Percentiles rank a stretch among this genome's conserved stretches.
These are phyloP conservation scores for Chiloscyllium punctatum DNA, from an alignment of 2,797 vertebrate genomes.

Conservation along the genomic window DNA sequence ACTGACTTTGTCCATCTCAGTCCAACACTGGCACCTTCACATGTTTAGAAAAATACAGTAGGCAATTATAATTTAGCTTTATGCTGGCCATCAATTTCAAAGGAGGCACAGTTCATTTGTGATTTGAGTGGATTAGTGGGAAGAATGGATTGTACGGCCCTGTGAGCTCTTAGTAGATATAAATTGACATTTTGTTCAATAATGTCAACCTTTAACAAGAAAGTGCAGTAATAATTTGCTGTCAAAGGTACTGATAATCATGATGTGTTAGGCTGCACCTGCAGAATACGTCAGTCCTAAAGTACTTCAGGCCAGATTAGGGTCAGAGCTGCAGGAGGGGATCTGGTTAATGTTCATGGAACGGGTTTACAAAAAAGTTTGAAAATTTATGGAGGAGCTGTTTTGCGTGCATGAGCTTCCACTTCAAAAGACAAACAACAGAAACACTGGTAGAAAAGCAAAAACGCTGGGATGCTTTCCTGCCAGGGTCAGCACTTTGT, in stretches of 20 bases:
- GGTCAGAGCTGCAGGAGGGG: constrained; percentile 39
- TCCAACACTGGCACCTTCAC: too few species aligned
- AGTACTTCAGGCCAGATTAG: constrained; percentile 39
- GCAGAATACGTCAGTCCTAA: constrained; percentile 40
- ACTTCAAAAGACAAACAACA: constrained; percentile 22
- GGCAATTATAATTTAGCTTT: constrained; percentile 15
- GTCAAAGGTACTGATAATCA: constrained; percentile 37
- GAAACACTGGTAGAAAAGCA: neutral
- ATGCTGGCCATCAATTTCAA: neutral
- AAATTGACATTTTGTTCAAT: constrained; percentile 35
- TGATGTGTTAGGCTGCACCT: constrained; percentile 39
- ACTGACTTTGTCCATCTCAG: too few species aligned
- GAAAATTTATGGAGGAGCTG: constrained; percentile 48
- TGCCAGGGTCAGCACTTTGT: neutral
- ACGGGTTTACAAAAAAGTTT: constrained; percentile 40
- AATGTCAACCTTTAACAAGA: constrained; percentile 32
- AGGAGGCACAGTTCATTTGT: neutral
- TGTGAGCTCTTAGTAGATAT: neutral
- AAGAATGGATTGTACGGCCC: neutral
- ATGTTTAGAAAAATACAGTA: neutral
- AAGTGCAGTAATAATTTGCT: constrained; percentile 37
- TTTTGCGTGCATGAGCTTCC: constrained; percentile 33
- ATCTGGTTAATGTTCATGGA: constrained; percentile 50
- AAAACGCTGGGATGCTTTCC: neutral
- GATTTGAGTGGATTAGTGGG: constrained; percentile 10